Base-by-base conservation (phyloP, 1,140 invertebrate species). In the Geopemphigus sp. region DNA sequence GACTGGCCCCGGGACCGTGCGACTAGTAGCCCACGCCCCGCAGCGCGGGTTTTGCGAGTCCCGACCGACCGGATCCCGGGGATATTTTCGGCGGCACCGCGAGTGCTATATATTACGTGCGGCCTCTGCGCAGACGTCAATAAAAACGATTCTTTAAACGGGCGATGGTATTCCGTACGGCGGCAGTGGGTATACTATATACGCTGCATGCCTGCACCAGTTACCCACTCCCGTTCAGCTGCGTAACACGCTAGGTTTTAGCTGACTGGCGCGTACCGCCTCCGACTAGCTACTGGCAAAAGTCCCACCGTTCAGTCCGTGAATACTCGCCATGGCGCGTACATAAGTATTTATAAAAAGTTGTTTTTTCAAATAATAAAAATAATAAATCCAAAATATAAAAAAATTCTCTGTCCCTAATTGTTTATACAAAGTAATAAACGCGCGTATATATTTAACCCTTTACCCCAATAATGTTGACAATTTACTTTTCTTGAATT, bases 181-280 rank as follows among this genome's bases (percentile, higher is more conserved):
- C 47, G 17, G 47, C 15, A 26, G 68, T 6, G 19, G 47, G 32
- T 39, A 39, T 39, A 39, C 32, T 39, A 39, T 39, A 39, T 53
- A 53, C 47, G 68, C 68, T 72, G 68, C n/a, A n/a, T n/a, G n/a
- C n/a, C n/a, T n/a, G n/a, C 68, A 72, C 47, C 68, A 72, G 68
- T 72, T 50, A 72, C 47, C 68, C 68, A 29, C 45, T 45, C 47
- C 47, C 26, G 24, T 12, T 17, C 26, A 2, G 8, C 68, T 24
- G 19, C 50, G 15, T 45, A 26, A 54, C 47, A 47, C 22, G 64
- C 39, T 24, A 39, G 32, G 32, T 39, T 39, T 39, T 39, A 66
- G 64, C 39, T 47, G n/a, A 17, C 12, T 26, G 53, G 45, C 66
- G 45, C 54, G n/a, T 29, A 53, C 66, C 47, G 45, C 64, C 39